Evolutionary conservation across 2,797 vertebrate genomes (phyloP).

Genomic region (Pseudochaenichthys georgianus): DNA sequence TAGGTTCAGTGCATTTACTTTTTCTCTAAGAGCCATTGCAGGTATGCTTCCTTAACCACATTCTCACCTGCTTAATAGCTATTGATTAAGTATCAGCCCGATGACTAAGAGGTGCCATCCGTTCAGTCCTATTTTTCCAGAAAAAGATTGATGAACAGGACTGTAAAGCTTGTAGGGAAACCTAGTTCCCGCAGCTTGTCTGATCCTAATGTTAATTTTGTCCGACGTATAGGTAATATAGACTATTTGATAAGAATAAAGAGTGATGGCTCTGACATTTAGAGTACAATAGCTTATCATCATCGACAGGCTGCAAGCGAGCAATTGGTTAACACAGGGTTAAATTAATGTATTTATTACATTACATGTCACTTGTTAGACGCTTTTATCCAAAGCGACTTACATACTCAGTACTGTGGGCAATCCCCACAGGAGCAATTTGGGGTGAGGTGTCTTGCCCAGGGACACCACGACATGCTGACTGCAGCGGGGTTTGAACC

Average conservation of each 20-base stretch:
- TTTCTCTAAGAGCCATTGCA: conserved; percentile 38
- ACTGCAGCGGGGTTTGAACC: too few species aligned
- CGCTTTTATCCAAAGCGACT: too few species aligned
- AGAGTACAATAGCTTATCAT: conserved; percentile 61
- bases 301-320: conserved; percentile 53
- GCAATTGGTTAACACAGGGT: conserved; percentile 48
- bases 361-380: too few species aligned
- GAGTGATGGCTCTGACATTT: conserved; percentile 50
- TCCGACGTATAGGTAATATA: conserved; percentile 26
- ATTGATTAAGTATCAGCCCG: conserved; percentile 62
- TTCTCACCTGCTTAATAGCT: conserved; percentile 58
- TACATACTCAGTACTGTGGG: too few species aligned
- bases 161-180: conserved; percentile 27
- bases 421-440: too few species aligned
- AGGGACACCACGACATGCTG: too few species aligned
- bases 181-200: conserved; percentile 22
- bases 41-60: conserved; percentile 37
- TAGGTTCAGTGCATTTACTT: conserved; percentile 69
- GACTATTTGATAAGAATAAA: conserved; percentile 18
- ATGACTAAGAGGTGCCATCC: conserved; percentile 34
- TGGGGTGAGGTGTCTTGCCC: too few species aligned
- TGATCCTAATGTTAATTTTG: conserved; percentile 34
- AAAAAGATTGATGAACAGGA: conserved; percentile 41
- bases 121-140: conserved; percentile 25
- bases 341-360: conserved; percentile 32